Conservation (phyloP, 2,113 vertebrate genomes). For the Toxostoma redivivum region DNA sequence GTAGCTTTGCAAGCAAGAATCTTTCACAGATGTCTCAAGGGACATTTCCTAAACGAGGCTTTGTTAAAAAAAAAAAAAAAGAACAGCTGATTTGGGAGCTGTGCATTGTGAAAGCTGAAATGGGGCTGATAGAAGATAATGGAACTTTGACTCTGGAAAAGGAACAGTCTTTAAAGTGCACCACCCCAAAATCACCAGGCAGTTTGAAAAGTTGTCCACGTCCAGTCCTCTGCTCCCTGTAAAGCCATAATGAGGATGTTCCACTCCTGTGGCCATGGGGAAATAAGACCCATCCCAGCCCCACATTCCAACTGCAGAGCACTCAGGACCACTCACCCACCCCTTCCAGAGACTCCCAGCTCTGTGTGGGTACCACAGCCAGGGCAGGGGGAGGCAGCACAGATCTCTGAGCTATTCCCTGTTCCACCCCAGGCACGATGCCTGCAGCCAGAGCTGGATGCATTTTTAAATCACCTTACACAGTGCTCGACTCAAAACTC, state of each 20-base stretch:
- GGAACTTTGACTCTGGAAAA: not conserved
- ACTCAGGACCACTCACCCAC: not conserved
- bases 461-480: not conserved
- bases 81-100: not conserved
- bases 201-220: not conserved
- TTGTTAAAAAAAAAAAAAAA: not conserved
- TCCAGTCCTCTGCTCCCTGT: not conserved
- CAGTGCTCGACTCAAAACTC: not conserved
- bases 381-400: not conserved
- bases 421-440: not conserved
- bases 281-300: not conserved
- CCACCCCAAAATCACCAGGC: not conserved
- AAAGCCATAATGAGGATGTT: not conserved
- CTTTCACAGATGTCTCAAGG: not conserved
- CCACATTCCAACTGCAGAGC: not conserved
- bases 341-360: not conserved
- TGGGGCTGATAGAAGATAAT: not conserved
- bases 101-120: not conserved
- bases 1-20: not conserved
- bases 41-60: not conserved
- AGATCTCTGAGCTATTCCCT: not conserved
- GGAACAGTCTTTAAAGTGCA: not conserved
- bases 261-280: rapidly evolving
- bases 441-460: not conserved
- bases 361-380: not conserved